A percentile compares a stretch with the other conserved stretches of the same genome.
Conservation (phyloP, 2,113 vertebrate genomes). For the Fregata magnificens region DNA sequence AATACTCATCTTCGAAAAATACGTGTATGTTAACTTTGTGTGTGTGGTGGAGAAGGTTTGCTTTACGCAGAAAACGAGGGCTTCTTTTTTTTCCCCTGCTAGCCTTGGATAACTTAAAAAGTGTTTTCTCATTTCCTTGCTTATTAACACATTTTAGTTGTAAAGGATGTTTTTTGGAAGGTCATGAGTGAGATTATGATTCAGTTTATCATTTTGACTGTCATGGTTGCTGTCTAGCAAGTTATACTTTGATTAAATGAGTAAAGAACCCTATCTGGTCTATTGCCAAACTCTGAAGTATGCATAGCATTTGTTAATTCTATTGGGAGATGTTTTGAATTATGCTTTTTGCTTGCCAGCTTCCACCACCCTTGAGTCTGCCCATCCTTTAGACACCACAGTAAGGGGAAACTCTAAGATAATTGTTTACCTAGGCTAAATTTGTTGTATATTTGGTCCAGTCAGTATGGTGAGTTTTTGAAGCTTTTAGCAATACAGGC, state of each 20-base stretch:
- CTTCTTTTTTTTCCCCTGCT: no score
- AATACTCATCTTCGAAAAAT: not conserved
- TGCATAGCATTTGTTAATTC: not conserved
- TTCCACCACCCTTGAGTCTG: not conserved
- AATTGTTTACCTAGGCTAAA: not conserved
- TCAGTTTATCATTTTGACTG: not conserved
- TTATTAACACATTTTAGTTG: not conserved
- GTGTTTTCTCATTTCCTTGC: not conserved
- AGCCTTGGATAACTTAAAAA: not conserved
- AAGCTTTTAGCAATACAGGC: not conserved
- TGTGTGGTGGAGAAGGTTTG: not conserved
- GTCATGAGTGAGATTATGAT: not conserved
- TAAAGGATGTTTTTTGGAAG: not conserved
- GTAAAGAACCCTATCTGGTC: not conserved
- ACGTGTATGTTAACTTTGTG: accelerated
- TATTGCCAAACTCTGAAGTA: not conserved
- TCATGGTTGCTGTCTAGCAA: not conserved
- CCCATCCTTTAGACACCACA: not conserved
- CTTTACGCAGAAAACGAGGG: not conserved
- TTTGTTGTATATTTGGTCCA: not conserved
- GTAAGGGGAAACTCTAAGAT: not conserved
- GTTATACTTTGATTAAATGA: not conserved
- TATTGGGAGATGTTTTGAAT: not conserved
- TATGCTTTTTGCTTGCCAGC: not conserved
- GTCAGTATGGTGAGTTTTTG: not conserved